Evolutionary conservation across 2,888 invertebrate genomes (phyloP), one percentile per base, ranked within the genome.

Genomic region (Crematogaster levior): DNA sequence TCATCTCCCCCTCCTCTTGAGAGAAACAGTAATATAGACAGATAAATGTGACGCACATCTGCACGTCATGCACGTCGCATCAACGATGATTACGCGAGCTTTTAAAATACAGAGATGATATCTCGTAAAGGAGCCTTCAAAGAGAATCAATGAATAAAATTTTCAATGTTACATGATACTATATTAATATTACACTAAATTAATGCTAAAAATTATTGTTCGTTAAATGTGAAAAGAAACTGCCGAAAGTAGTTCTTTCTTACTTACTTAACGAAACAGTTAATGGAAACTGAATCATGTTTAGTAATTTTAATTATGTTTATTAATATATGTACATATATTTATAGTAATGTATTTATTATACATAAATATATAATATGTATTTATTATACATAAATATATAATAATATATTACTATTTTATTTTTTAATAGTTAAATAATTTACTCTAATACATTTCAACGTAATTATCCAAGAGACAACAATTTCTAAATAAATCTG

Each of bases 21-120:
- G 46, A 66, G 10, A 46, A 46, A 24, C 18, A 1, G 21, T 21
- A 61, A 60, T 21, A 30, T 15, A n/a, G 27, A 51, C 21, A n/a
- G 27, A 51, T 18, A 5, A 60, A 43, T n/a, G 15, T 58, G 40
- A 58, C 12, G 40, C 5, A 9, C 46, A 21, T 61, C 18, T 48
- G 18, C 18, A 34, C 34, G 34, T 34, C 34, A 34, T 6, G 34
- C 34, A 34, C 6, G 34, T 34, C 34, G 34, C 6, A 6, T 34
- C 34, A 6, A 34, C 34, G n/a, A 34, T 40, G 27, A 51, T 75
- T 75, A 75, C 51, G 27, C 37, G 63, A 63, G 51, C 37, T 51
- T 51, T 63, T 51, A 40, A 65, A 75, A 65, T 53, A 65, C 5
- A 12, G 27, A 75, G 43, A 37, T 40, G 18, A 5, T 37, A 75